These are phyloP conservation scores for Opisthograptis luteolata DNA, from an alignment of 2,888 invertebrate genomes.

Conservation along the genomic window DNA sequence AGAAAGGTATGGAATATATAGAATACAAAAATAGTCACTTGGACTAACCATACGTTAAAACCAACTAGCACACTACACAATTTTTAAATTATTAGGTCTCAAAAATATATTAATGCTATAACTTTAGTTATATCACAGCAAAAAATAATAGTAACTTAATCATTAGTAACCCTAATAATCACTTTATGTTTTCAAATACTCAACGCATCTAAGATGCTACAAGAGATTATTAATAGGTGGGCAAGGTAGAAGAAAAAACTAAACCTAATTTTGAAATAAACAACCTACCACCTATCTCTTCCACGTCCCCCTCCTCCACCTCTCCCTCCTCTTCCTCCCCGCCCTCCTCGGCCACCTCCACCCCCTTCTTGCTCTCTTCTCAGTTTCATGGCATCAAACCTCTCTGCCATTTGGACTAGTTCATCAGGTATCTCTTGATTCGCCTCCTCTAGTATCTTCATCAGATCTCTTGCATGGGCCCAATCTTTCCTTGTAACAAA, in stretches of 20 bases:
- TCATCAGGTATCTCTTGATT: slow-evolving; percentile 92
- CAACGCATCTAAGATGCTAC: slow-evolving; percentile 18
- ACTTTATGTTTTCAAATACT: neutral
- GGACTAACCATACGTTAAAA: slow-evolving; percentile 2
- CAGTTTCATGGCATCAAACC: slow-evolving; percentile 88
- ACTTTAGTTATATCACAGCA: slow-evolving; percentile 23
- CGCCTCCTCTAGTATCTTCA: slow-evolving; percentile 94
- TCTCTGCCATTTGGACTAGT: slow-evolving; percentile 89
- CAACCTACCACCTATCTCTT: slow-evolving; percentile 57
- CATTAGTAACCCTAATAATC: neutral
- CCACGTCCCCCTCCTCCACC: slow-evolving; percentile 49
- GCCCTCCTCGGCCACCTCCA: slow-evolving; percentile 61
- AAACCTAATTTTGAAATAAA: neutral
- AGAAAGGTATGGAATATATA: slow-evolving; percentile 8
- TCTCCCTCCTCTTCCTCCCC: slow-evolving; percentile 52
- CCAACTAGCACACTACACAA: neutral
- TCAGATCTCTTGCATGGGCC: slow-evolving; percentile 91
- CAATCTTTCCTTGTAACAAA: slow-evolving; percentile 93
- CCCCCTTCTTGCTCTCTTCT: slow-evolving; percentile 83
- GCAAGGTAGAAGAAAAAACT: slow-evolving; percentile 3
- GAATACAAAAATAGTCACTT: slow-evolving; percentile 12
- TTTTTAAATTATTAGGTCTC: slow-evolving; percentile 1
- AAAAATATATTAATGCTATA: slow-evolving; percentile 16
- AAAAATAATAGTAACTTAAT: slow-evolving; percentile 9
- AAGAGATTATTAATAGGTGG: slow-evolving; percentile 10